Base-by-base conservation (phyloP, 1,140 invertebrate species). In the Wasmannia auropunctata region DNA sequence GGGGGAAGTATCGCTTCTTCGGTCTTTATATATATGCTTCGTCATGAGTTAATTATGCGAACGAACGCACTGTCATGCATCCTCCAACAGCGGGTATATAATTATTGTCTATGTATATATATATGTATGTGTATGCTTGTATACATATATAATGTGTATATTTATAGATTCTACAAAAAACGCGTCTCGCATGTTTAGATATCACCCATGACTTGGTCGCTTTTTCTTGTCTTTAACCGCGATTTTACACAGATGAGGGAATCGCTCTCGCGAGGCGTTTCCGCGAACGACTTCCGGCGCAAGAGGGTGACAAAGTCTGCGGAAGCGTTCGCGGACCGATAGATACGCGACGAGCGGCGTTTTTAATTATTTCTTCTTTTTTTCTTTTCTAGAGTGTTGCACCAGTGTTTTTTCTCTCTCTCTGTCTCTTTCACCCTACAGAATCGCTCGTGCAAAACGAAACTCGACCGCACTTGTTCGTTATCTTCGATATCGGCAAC, bases 51-150 rank as follows among this genome's bases (percentile, higher is more conserved):
- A 69, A 65, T 90, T 85, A 40, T 75, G n/a, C 25, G 8, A 28
- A 51, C 70, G 67, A 65, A 89, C 46, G 70, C 51, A 56, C 58
- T 19, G n/a, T 37, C 85, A 69, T 89, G 72, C 87, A 87, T 43
- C 37, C 34, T 88, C 65, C 54, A 87, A 91, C 63, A 80, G 60
- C 85, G 83, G 85, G 69, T 91, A 79, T 90, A 86, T 90, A 86
- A 86, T 92, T 92, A 92, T 92, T 92, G 92, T 92, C 92, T 90
- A 89, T 91, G 19, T 70, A 49, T 86, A 75, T 88, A 58, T 72
- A 11, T 54, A n/a, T 72, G 6, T 40, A 19, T 70, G 6, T 76
- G 16, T 31, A n/a, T 62, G 19, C 19, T 5, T 77, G 11, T 34
- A 31, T 65, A 62, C 14, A 37, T 63, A 65, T 65, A 14, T n/a